Percentiles rank a stretch among this genome's conserved stretches.
phyloP scores from a whole-genome alignment of 2,113 vertebrate genomes.

The Chelonoidis abingdonii region DNA sequence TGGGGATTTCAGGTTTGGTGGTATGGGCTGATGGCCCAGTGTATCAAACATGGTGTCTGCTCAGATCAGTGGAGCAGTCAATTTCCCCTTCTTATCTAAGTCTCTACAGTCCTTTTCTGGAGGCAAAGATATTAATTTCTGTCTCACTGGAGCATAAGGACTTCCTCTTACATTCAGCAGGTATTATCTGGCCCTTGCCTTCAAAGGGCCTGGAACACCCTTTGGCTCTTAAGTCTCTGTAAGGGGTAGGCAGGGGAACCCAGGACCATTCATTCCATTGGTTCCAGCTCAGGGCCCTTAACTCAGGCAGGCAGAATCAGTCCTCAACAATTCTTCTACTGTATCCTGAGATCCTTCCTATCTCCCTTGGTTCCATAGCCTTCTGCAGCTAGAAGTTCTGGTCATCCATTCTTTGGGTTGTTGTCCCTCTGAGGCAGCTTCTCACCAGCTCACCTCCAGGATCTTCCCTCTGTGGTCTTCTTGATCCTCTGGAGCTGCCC shows the following conservation, averaged over 20 bases:
- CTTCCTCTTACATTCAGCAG: background rate
- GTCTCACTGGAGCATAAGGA: background rate
- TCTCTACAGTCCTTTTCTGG: background rate
- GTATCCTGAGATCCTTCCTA: background rate
- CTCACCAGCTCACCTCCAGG: background rate
- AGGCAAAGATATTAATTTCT: background rate
- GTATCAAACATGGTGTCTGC: background rate
- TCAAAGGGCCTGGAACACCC: background rate
- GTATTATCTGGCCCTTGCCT: background rate
- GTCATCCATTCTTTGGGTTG: background rate
- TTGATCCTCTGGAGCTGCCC: background rate
- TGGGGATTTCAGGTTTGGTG: slow-evolving; percentile 5
- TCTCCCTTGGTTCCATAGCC: background rate
- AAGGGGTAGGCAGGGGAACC: background rate
- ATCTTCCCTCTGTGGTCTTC: background rate
- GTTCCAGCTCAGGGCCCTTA: background rate
- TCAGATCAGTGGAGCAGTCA: background rate
- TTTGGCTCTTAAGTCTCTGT: background rate
- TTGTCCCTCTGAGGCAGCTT: background rate
- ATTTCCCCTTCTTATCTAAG: background rate
- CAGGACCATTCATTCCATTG: background rate
- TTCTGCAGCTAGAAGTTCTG: background rate
- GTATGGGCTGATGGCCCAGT: background rate
- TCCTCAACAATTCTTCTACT: background rate
- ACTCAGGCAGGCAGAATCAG: background rate